A percentile compares a stretch with the other conserved stretches of the same genome.
Evolutionary conservation across 1,140 invertebrate genomes (phyloP).

Genomic region (Heliconius congener): DNA sequence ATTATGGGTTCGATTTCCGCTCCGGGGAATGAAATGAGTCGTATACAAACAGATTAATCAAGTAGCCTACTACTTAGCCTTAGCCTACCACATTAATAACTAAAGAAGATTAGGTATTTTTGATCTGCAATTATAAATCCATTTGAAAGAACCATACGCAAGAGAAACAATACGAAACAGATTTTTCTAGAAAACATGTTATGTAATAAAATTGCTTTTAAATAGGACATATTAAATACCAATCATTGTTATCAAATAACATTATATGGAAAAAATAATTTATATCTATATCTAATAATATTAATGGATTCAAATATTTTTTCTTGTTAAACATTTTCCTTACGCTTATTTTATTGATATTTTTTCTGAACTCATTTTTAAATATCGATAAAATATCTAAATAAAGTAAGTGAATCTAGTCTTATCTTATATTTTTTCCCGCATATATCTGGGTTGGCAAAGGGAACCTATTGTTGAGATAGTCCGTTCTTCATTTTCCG

Average conservation of each 20-base stretch:
- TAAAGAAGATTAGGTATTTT: not conserved
- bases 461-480: no score
- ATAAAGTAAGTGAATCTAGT: not conserved
- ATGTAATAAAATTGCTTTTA: slow-evolving; percentile 1
- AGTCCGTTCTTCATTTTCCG: no score
- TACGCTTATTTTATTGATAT: not conserved
- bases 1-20: no score
- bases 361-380: not conserved
- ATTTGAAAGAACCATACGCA: not conserved
- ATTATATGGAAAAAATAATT: no score
- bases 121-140: not conserved
- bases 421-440: no score
- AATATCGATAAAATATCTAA: not conserved
- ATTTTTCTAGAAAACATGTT: slow-evolving; percentile 4
- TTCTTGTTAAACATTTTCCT: not conserved
- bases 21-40: no score
- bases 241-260: slow-evolving; percentile 10
- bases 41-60: not conserved
- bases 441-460: no score
- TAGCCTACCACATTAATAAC: not conserved
- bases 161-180: not conserved
- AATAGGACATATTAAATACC: not conserved
- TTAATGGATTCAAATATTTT: not conserved
- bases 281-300: no score
- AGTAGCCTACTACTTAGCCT: not conserved